Conservation (phyloP, 2,888 invertebrate genomes). For the Hydrotaea cyrtoneurina region DNA sequence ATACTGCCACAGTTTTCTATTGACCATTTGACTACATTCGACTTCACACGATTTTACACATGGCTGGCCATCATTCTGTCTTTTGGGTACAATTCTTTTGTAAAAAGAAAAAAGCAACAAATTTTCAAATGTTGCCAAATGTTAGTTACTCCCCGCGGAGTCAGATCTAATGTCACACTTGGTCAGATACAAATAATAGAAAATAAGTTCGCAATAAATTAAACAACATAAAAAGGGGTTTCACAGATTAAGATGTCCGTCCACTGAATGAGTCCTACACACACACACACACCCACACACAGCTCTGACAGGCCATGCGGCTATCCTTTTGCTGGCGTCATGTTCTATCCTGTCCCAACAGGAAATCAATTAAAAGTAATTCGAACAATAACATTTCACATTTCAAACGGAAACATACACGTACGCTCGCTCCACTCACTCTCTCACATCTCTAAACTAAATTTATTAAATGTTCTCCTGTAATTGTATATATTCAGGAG, state of each 20-base stretch:
- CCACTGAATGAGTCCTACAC: not conserved
- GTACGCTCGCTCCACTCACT: no score
- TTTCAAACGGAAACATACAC: not conserved
- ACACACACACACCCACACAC: not conserved
- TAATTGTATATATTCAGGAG: constrained; percentile 4
- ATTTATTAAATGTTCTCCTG: not conserved
- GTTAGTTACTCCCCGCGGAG: constrained; percentile 26
- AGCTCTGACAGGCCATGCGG: no score
- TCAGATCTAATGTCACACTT: not conserved
- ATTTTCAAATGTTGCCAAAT: not conserved
- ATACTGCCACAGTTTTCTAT: no score
- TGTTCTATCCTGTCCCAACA: not conserved
- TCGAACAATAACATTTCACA: not conserved
- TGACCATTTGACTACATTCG: no score
- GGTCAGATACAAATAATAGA: constrained; percentile 1
- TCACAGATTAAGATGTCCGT: not conserved
- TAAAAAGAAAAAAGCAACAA: no score
- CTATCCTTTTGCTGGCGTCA: no score
- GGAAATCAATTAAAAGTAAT: constrained; percentile 52
- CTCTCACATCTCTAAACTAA: not conserved
- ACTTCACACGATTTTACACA: no score
- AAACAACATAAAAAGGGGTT: not conserved
- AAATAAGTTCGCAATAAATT: constrained; percentile 29
- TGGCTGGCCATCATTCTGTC: no score
- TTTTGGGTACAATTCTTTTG: no score